Evolutionary conservation across 2,888 invertebrate genomes (phyloP), one percentile per base, ranked within the genome.

Genomic region (Hetaerina titia): DNA sequence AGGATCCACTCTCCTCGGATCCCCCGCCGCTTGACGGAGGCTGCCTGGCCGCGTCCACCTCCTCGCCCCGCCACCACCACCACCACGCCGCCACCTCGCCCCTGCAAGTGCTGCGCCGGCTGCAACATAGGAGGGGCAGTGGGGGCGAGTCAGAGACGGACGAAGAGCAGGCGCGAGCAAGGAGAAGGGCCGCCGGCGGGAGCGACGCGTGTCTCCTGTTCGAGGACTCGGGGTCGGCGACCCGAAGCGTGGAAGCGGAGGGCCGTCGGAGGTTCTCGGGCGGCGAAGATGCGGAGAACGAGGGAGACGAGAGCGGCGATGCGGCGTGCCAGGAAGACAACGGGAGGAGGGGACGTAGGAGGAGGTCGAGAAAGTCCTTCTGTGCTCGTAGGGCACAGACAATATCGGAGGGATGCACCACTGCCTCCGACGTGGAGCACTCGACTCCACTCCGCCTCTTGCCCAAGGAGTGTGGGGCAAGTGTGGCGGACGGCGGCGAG

Each of bases 51-150:
- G 94, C 74, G 92, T 58, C 89, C 95, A 57, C 87, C 95, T 63
- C n/a, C 69, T n/a, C 94, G 56, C 22, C 69, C 25, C 90, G 56
- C 19, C n/a, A 25, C 11, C 92, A 63, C 81, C 45, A 95, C 81
- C 63, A 69, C 58, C 95, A 74, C 31, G 19, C 17, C 89, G 19
- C 17, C 94, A 81, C 19, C 25, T 95, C 60, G 56, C 95, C 92
- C 89, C 95, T 95, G 94, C 64, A 57, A 56, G 95, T 90, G 89
- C 22, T 63, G 25, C 90, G 94, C 25, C 95, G 88, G n/a, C 57
- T 88, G 89, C 87, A 94, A 89, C 22, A 94, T 60, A 64, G 89
- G 95, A 95, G 88, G 95, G 89, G 95, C 89, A 56, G 92, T 94
- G 63, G 94, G 81, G 87, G 95, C 90, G 95, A 89, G 74, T 87